phyloP scores from a whole-genome alignment of 2,797 vertebrate genomes.

The Crenuchus spilurus region DNA sequence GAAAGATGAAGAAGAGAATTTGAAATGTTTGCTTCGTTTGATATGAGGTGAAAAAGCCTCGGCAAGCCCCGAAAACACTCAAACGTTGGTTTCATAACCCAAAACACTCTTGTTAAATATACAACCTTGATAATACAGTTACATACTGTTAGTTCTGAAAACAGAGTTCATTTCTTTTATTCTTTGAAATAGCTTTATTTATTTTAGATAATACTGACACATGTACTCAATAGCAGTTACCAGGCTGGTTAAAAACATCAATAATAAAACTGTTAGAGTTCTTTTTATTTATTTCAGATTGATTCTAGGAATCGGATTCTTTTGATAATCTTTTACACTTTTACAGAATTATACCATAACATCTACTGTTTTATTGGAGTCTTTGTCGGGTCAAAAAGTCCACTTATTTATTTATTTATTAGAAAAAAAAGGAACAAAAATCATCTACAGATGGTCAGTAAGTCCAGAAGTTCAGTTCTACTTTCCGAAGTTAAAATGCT shows the following conservation, averaged over 20 bases:
- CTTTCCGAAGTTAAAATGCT: constrained; percentile 44
- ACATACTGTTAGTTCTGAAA: not conserved
- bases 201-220: constrained; percentile 86
- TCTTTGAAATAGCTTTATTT: constrained; percentile 80
- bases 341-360: constrained; percentile 79
- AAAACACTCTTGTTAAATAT: not conserved
- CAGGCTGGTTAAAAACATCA: constrained; percentile 85
- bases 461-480: constrained; percentile 57
- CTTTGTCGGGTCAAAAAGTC: constrained; percentile 68
- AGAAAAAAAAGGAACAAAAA: constrained; percentile 59
- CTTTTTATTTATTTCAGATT: constrained; percentile 69
- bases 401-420: constrained; percentile 60
- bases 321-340: constrained; percentile 70
- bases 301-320: constrained; percentile 70
- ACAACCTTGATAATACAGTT: no score
- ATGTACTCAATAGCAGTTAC: constrained; percentile 84
- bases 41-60: constrained; percentile 18
- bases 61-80: not conserved
- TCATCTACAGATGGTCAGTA: constrained; percentile 58
- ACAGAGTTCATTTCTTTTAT: constrained; percentile 23
- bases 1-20: constrained; percentile 32
- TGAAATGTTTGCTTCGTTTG: constrained; percentile 17
- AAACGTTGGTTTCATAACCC: constrained; percentile 5
- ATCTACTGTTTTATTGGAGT: constrained; percentile 79
- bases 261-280: constrained; percentile 83